Base-by-base conservation (phyloP, 1,140 invertebrate genomes). In the Anadara kagoshimensis region DNA sequence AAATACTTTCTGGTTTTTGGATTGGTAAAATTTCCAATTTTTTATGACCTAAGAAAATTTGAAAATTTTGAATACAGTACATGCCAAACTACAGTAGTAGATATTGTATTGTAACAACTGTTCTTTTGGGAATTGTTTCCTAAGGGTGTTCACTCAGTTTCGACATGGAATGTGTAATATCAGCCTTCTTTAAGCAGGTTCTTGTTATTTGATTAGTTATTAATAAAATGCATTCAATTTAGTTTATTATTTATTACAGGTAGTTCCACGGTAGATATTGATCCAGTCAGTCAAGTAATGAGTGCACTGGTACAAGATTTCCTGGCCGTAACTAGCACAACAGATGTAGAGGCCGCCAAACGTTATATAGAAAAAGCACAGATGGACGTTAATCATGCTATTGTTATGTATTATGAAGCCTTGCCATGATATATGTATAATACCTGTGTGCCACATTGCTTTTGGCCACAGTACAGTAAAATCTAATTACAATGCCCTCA, bases 361-460 rank as follows among this genome's bases (percentile, higher is more conserved):
- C 64, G 73, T 24, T 81, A 78, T 56, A 69, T 83, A 0, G 69
- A 76, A 49, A 63, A 75, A 36, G 67, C 65, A 54, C 26, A 73
- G 18, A 83, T 83, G 82, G 70, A 83, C 44, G 47, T 83, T 11
- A 75, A 83, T 49, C 58, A 70, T 29, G 80, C 82, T 45, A 66
- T 83, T 29, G 63, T 69, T 20, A 53, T 61, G 20, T 80, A 78
- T 43, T 80, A 71, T 72, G 73, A 80, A 41, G 72, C 76, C 56
- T 59, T 78, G 59, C 53, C 57, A 5, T 73, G 58, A 62, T 61
- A 36, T 36, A 36, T 7, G 7, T 36, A 36, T 36, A n/a, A n/a
- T n/a, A n/a, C n/a, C n/a, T n/a, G n/a, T n/a, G n/a, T n/a, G n/a
- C n/a, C n/a, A n/a, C n/a, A n/a, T n/a, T n/a, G n/a, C n/a, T n/a